Evolutionary conservation across 2,888 invertebrate species (phyloP), one percentile per base, ranked within the genome.

Genomic region (Acrobasis repandana): DNA sequence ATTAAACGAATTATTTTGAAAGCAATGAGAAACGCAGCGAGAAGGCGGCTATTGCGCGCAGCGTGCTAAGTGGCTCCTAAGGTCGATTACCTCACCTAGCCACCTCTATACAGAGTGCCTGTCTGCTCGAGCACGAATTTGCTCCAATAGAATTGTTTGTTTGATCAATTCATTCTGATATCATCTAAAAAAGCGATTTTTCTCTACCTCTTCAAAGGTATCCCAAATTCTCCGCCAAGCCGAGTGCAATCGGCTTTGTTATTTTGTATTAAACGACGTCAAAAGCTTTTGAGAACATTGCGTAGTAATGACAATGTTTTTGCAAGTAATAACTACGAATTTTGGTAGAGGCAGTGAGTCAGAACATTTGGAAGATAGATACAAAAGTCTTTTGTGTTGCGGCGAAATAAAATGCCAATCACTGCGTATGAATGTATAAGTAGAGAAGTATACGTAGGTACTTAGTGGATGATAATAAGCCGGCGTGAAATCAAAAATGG

Each of bases 81-180:
- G 90, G 89, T 90, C 90, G 88, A 86, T 90, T 90, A 90, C 90
- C 90, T 90, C 90, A 90, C 86, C 83, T 76, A 75, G 70, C 75
- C 75, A 79, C 75, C 77, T 75, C 75, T 80, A 79, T 73, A 71
- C 73, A 74, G 76, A 74, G 76, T 74, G 77, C 79, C 76, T 74
- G 76, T 77, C 75, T 83, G 78, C 76, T 81, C 80, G 78, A 80
- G 77, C 77, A 82, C 79, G 81, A 82, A 80, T 83, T 82, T 79
- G 80, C 77, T 77, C 65, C 73, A 71, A 76, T 73, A 67, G 67
- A 52, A 78, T 79, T 80, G 75, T 83, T 85, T 83, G 77, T 82
- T 82, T 79, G 71, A 73, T 79, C 70, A 67, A 75, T 75, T 75
- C 74, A 66, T 68, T 73, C 10, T n/a, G 14, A 58, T 36, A 50